A percentile compares a stretch with the other conserved stretches of the same genome.
Conservation (phyloP, 2,888 invertebrate genomes). For the Latheticus oryzae region DNA sequence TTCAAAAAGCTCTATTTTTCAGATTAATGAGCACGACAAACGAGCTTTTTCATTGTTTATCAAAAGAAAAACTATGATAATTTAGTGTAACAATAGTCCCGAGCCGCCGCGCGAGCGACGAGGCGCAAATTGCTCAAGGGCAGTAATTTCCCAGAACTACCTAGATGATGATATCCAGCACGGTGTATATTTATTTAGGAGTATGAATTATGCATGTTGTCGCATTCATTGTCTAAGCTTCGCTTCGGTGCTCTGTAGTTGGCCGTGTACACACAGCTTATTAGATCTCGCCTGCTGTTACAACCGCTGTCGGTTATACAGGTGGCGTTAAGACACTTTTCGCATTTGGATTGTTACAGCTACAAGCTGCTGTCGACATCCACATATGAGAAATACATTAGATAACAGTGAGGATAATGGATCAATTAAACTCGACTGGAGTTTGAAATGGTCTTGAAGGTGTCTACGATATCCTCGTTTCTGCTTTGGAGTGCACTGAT, state of each 20-base stretch:
- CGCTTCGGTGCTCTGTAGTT: conserved; percentile 45
- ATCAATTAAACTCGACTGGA: too few species aligned
- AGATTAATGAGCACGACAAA: conserved; percentile 23
- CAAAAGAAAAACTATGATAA: conserved; percentile 33
- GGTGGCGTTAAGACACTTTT: conserved; percentile 19
- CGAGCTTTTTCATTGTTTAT: conserved; percentile 17
- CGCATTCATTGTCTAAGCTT: conserved; percentile 55
- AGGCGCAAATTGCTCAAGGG: conserved; percentile 51
- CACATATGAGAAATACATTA: too few species aligned
- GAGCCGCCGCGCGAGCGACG: conserved; percentile 39
- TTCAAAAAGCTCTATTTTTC: conserved; percentile 22
- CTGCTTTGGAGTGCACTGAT: too few species aligned
- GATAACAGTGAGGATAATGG: too few species aligned
- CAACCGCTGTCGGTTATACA: conserved; percentile 34
- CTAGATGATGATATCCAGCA: conserved; percentile 60
- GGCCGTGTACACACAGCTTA: conserved; percentile 51
- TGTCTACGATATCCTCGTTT: too few species aligned
- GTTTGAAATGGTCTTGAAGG: too few species aligned
- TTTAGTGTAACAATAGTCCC: conserved; percentile 49
- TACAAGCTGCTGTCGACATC: too few species aligned
- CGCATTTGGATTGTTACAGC: conserved; percentile 26
- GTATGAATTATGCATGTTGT: conserved; percentile 62
- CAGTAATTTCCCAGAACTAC: conserved; percentile 51
- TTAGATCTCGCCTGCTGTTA: conserved; percentile 40
- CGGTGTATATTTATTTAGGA: conserved; percentile 62